Percentiles rank a stretch among this genome's conserved stretches.
Evolutionary conservation across 2,797 vertebrate species (phyloP).

Genomic region (Notoglanidium macrostoma): DNA sequence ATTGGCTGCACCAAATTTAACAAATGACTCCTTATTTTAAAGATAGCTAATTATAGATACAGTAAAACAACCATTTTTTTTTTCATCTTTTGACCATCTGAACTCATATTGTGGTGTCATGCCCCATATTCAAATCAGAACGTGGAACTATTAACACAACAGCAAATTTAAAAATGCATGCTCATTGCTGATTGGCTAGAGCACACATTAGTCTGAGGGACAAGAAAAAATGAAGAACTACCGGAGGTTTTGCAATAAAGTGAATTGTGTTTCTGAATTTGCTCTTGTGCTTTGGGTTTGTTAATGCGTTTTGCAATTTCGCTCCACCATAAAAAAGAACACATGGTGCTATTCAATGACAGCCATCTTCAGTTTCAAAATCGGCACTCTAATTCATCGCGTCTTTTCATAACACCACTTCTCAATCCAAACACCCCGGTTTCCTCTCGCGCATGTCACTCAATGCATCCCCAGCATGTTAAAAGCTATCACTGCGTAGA

Average conservation of each 20-base stretch:
- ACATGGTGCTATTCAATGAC: neutral
- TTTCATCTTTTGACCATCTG: neutral
- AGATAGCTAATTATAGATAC: no score
- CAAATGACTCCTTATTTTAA: no score
- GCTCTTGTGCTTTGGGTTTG: neutral
- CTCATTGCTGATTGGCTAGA: neutral
- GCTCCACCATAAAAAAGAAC: slow-evolving; percentile 1
- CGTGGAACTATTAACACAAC: neutral
- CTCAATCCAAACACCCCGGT: neutral
- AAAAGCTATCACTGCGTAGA: slow-evolving; percentile 29
- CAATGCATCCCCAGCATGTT: neutral
- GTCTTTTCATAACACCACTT: slow-evolving; percentile 19
- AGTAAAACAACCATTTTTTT: neutral
- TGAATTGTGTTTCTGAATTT: neutral
- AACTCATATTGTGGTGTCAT: no score
- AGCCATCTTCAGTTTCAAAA: neutral
- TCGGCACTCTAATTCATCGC: neutral
- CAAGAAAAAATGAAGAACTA: neutral
- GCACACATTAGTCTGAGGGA: neutral
- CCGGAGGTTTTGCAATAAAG: no score
- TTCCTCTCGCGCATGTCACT: neutral
- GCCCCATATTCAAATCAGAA: neutral
- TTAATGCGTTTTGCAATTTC: neutral
- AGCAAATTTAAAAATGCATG: neutral
- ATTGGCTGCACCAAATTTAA: no score